Base-by-base conservation (phyloP, 2,797 vertebrate genomes). In the Melanotaenia parkinsoni region DNA sequence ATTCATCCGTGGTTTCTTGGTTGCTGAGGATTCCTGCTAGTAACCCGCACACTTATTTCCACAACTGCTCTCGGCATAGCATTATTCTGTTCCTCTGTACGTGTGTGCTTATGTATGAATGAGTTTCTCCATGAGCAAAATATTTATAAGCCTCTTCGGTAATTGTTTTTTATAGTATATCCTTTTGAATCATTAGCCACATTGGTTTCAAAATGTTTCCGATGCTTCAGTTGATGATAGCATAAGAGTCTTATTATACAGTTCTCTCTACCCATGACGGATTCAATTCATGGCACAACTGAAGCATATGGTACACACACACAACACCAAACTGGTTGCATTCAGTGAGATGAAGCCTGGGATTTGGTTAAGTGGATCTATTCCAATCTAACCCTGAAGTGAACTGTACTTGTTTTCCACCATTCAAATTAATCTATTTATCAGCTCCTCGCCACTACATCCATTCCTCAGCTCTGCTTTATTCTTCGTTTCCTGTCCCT, bases 321-420 rank as follows among this genome's bases (percentile, higher is more conserved):
- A 64, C 45, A 33, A 43, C 50, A 70, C 28, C 58, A 76, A 88
- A 86, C 80, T 84, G 86, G 70, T 61, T 38, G 69, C 20, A 20
- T 86, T 88, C 87, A 79, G 84, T 86, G 88, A 84, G 69, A 87
- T 86, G 86, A 84, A 81, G 63, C 74, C 74, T 67, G 84, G 86
- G 85, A 88, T 89, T 90, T 88, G 80, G 73, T 69, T 71, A 53
- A 87, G 81, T 86, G 81, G 81, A 83, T 89, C 84, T 74, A 82
- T 89, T 87, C 68, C 85, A 90, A 81, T 89, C 87, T 70, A 62
- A 80, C 74, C 70, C 77, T 77, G 72, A 85, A 88, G 68, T 86
- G 76, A 87, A 90, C 79, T 76, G 62, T 70, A 57, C 82, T 87
- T 88, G 72, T 85, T 84, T 81, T 77, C 77, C 64, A 87, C 89